Conservation (phyloP, 53 echinoderm and acorn worm species). For the Actinopyga echinites region DNA sequence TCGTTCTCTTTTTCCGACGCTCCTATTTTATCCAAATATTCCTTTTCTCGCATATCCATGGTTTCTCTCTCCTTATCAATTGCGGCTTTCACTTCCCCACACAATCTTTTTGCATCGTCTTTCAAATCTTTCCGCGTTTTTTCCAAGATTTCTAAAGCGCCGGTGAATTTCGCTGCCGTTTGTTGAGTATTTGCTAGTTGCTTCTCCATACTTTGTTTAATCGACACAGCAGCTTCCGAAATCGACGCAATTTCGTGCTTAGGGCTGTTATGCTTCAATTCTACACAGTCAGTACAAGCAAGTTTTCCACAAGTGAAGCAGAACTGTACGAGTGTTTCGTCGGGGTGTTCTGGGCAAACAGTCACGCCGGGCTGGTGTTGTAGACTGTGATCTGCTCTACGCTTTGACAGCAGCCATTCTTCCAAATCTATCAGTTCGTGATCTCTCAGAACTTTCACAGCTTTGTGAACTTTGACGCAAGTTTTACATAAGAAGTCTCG, state of each 20-base stretch:
- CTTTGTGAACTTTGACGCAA: slow-evolving; percentile 69
- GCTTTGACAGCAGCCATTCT: slow-evolving; percentile 52
- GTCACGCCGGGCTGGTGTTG: slow-evolving; percentile 26
- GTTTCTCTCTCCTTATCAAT: slow-evolving; percentile 71
- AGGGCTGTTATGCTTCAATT: slow-evolving; percentile 64
- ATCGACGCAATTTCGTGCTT: slow-evolving; percentile 53
- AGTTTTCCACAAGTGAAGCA: slow-evolving; percentile 59
- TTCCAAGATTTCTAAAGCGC: slow-evolving; percentile 82
- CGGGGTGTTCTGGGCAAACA: slow-evolving; percentile 63
- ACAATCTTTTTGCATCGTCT: slow-evolving; percentile 65
- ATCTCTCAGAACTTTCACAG: slow-evolving; percentile 67
- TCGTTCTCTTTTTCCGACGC: slow-evolving; percentile 53
- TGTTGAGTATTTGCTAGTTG: slow-evolving; percentile 60
- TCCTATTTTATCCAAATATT: slow-evolving; percentile 71
- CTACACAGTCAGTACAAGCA: slow-evolving; percentile 68
- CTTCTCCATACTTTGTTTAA: slow-evolving; percentile 61
- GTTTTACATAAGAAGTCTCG: slow-evolving; percentile 80
- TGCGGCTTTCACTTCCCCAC: slow-evolving; percentile 68
- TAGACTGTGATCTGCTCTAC: background rate
- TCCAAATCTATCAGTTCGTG: slow-evolving; percentile 59
- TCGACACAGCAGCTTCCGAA: slow-evolving; percentile 61
- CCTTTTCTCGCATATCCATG: slow-evolving; percentile 60
- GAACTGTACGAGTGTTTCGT: slow-evolving; percentile 65
- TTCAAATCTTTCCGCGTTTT: slow-evolving; percentile 60
- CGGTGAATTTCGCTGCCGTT: slow-evolving; percentile 85